These are phyloP conservation scores for Erebia aethiops DNA, from an alignment of 2,888 invertebrate species.

Conservation along the genomic window DNA sequence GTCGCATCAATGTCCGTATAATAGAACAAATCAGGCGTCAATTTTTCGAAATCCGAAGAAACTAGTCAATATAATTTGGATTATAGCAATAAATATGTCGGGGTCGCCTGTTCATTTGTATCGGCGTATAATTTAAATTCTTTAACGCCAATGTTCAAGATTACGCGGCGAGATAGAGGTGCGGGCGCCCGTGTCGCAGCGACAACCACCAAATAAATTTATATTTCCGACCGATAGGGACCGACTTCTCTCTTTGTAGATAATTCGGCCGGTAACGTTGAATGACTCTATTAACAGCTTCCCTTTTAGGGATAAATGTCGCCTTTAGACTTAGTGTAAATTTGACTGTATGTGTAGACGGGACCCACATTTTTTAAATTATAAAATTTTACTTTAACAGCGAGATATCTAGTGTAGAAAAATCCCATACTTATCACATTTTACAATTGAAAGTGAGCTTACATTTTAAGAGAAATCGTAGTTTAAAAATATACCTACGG, in stretches of 20 bases:
- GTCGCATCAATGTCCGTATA: conserved; percentile 52
- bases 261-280: conserved; percentile 82
- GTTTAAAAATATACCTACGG: too few relatives aligned
- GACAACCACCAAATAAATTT: conserved; percentile 82
- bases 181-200: conserved; percentile 78
- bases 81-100: conserved; percentile 80
- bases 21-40: conserved; percentile 71
- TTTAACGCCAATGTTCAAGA: conserved; percentile 84
- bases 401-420: too few relatives aligned
- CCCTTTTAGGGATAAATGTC: conserved; percentile 82
- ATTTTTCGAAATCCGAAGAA: conserved; percentile 67
- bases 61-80: conserved; percentile 81
- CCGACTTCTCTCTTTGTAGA: conserved; percentile 80
- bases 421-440: too few relatives aligned
- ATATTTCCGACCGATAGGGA: conserved; percentile 79
- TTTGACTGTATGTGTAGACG: conserved; percentile 63
- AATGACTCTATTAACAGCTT: conserved; percentile 84
- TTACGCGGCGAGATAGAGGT: conserved; percentile 79
- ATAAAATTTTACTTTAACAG: too few relatives aligned
- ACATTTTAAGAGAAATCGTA: too few relatives aligned
- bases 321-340: conserved; percentile 65
- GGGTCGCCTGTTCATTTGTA: conserved; percentile 81
- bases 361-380: conserved; percentile 12
- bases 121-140: conserved; percentile 83
- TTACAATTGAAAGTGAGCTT: too few relatives aligned